These are phyloP conservation scores for Tineola bisselliella DNA, from an alignment of 2,888 invertebrate genomes.

Conservation along the genomic window DNA sequence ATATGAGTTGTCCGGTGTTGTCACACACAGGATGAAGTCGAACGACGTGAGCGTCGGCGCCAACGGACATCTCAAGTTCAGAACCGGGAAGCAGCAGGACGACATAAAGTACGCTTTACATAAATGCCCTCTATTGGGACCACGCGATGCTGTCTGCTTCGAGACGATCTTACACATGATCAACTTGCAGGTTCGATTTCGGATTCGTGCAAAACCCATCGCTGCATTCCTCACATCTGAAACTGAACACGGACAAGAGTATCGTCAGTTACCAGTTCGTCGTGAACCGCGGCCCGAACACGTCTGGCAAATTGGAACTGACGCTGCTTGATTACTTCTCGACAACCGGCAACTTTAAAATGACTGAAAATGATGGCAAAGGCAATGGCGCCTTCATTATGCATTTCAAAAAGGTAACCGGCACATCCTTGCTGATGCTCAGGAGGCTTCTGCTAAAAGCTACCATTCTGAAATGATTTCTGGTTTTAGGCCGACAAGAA, in stretches of 20 bases:
- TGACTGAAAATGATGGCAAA: slow-evolving; percentile 70
- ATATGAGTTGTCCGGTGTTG: slow-evolving; percentile 69
- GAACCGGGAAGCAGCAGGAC: slow-evolving; percentile 57
- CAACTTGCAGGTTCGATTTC: slow-evolving; percentile 45
- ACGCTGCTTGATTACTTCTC: slow-evolving; percentile 68
- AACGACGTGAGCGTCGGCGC: slow-evolving; percentile 68
- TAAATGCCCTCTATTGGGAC: too few species aligned
- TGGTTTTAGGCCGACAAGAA: slow-evolving; percentile 63
- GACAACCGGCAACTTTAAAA: slow-evolving; percentile 71
- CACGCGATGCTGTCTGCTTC: slow-evolving; percentile 14
- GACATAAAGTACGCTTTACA: slow-evolving; percentile 58
- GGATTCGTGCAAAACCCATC: slow-evolving; percentile 48
- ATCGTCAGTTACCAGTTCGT: slow-evolving; percentile 58
- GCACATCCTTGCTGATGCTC: too few species aligned
- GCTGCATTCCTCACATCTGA: slow-evolving; percentile 61
- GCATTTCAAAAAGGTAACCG: slow-evolving; percentile 66
- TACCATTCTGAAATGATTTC: background rate
- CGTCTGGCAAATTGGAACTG: slow-evolving; percentile 64
- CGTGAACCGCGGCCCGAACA: slow-evolving; percentile 41
- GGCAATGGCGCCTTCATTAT: slow-evolving; percentile 70
- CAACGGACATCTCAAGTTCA: slow-evolving; percentile 61
- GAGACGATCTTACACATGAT: too few species aligned
- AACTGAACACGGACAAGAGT: slow-evolving; percentile 53
- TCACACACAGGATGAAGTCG: slow-evolving; percentile 63
- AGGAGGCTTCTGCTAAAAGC: too few species aligned